These are phyloP conservation scores for Mus spretus DNA, from an alignment of 2,797 vertebrate species.

Conservation along the genomic window DNA sequence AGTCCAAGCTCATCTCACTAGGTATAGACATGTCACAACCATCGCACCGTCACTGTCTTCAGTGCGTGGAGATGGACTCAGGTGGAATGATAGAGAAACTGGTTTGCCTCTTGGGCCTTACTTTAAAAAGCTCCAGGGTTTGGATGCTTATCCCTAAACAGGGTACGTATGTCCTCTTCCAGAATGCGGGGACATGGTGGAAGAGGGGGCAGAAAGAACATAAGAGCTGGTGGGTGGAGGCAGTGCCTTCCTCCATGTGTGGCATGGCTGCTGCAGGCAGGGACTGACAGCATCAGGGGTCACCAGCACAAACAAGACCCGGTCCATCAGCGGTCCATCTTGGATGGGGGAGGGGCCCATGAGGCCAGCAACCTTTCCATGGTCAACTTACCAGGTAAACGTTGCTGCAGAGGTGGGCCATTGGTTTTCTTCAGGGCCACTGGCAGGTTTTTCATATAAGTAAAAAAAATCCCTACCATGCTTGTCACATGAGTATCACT, in stretches of 20 bases:
- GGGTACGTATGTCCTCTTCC: neutral
- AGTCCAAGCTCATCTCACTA: accelerated
- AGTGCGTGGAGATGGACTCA: neutral
- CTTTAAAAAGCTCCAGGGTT: neutral
- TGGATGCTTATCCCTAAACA: neutral
- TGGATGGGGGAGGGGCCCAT: neutral
- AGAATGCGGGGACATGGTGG: neutral
- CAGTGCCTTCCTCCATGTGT: neutral
- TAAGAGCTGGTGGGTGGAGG: neutral
- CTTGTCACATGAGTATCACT: neutral
- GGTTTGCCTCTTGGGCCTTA: neutral
- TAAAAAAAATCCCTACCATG: neutral
- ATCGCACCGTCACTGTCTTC: neutral
- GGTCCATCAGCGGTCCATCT: neutral
- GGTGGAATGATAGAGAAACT: no score
- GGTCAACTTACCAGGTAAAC: neutral
- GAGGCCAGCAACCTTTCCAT: neutral
- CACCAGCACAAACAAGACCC: neutral
- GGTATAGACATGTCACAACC: no score
- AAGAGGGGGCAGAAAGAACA: neutral
- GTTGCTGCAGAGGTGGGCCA: neutral
- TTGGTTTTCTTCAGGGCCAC: neutral
- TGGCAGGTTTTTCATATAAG: neutral
- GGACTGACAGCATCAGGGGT: neutral
- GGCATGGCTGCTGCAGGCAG: neutral